Base-by-base conservation (phyloP, 2,113 vertebrate genomes). In the Apistogramma diplotaenia region DNA sequence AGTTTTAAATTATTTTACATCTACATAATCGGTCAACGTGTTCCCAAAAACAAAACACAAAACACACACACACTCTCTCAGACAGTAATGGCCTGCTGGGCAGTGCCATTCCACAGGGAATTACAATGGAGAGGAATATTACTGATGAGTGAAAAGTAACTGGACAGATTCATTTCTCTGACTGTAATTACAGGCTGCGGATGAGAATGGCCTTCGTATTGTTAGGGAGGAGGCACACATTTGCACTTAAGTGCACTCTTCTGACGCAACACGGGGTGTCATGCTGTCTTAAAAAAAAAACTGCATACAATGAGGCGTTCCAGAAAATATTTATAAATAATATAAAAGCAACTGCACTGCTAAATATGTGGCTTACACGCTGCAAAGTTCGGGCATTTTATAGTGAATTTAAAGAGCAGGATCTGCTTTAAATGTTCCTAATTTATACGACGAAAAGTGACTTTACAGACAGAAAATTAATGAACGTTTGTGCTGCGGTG, bases 141-240 rank as follows among this genome's bases (percentile, higher is more conserved):
- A 92, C 87, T 75, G 87, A 94, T 92, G 88, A 85, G 85, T 87
- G 85, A 86, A 84, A 89, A 94, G 93, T 90, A 94, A 94, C 76
- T 67, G 82, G 88, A 89, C 89, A 89, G 89, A 93, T 90, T 93
- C 75, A 87, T 91, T 92, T 92, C 89, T 92, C 78, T 81, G 59
- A 51, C 78, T 85, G 83, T 94, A 93, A 95, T 94, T 94, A 93
- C 86, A 93, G 88, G 84, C 87, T 79, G 59, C 78, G 89, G 89
- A 89, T 40, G 35, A 79, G 88, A 89, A 87, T 57, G 82, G 85
- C 75, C 76, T 87, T 91, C 74, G 80, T 74, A 85, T 78, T 86
- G 83, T 86, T 56, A 67, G 74, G 81, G 81, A 73, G 83, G 86
- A 76, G 80, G 54, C 74, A 54, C 82, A 83, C 73, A 88, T 90